Base-by-base conservation (phyloP, 2,797 vertebrate species). In the Cercopithecus petaurista region DNA sequence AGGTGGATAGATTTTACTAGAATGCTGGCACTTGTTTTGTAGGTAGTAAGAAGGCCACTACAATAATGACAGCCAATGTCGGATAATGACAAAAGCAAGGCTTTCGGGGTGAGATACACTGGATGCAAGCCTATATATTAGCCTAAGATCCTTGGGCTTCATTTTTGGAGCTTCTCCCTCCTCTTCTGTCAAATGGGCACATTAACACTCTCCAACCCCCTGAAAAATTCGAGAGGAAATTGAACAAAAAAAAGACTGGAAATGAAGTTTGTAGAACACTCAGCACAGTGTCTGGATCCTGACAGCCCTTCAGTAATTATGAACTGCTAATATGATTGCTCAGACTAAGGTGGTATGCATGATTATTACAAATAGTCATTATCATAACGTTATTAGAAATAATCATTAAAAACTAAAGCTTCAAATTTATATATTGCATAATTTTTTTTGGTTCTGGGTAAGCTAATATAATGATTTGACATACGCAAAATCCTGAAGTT, bases 281-380 rank as follows among this genome's bases (percentile, higher is more conserved):
- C 64, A 61, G 79, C 13, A 11, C 28, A 7, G 33, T 30, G 11
- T 17, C 1, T 36, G 30, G 26, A 2, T 59, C 64, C n/a, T 0
- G 1, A 24, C 1, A 17, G n/a, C 73, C 33, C 85, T 70, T 75
- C 48, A 21, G 0, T 72, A 72, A 36, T 67, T 4, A 70, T 0
- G 4, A 80, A 24, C 17, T 2, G 39, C 64, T 26, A 1, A 13
- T 5, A 9, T 1, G 2, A 39, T 17, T 4, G 14, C 11, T 61
- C 30, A 22, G 22, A 85, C 24, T 8, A 4, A 48, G 0, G n/a
- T 0, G 1, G n/a, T 3, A 13, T 15, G 24, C 55, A 3, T 0
- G 13, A 67, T 55, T n/a, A 76, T 7, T 50, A n/a, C 4, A 73
- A 22, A 46, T 0, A 70, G 24, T 36, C 59, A 26, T 9, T 19